Conservation (phyloP, 2,888 invertebrate species). For the Ochlodes sylvanus region DNA sequence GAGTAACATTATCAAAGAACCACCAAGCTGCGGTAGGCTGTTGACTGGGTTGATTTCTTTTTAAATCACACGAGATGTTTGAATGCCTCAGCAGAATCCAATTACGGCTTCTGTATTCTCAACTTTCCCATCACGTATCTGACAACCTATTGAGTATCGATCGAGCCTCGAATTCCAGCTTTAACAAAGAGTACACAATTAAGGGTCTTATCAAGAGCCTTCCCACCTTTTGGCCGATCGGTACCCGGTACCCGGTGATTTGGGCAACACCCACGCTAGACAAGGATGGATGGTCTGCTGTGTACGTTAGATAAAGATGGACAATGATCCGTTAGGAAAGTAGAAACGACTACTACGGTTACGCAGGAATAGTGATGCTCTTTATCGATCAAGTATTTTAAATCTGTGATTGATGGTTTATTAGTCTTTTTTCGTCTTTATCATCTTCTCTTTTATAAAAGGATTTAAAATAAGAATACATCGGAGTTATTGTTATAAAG, state of each 20-base stretch:
- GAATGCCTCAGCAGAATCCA: not conserved
- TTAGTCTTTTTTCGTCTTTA: too few species aligned
- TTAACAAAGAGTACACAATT: constrained; percentile 62
- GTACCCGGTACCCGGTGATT: constrained; percentile 51
- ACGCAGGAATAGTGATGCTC: constrained; percentile 69
- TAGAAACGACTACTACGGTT: constrained; percentile 76
- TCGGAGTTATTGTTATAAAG: too few species aligned
- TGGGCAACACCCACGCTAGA: constrained; percentile 71
- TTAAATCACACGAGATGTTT: not conserved
- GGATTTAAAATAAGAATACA: too few species aligned
- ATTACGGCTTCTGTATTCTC: constrained; percentile 4
- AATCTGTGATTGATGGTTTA: not conserved
- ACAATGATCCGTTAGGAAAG: constrained; percentile 74
- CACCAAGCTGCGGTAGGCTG: not conserved
- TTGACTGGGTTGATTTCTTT: not conserved
- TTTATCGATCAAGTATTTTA: constrained; percentile 31
- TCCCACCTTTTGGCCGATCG: constrained; percentile 58
- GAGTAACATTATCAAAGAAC: too few species aligned
- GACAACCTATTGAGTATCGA: constrained; percentile 55
- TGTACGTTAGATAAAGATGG: constrained; percentile 54
- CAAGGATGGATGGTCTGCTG: constrained; percentile 49
- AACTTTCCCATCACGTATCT: constrained; percentile 37
- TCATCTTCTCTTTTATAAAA: too few species aligned
- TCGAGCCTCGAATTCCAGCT: constrained; percentile 47
- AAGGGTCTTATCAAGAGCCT: constrained; percentile 54